Percentiles rank a stretch among this genome's conserved stretches.
Conservation (phyloP, 1,140 invertebrate genomes). For the Varroa destructor region DNA sequence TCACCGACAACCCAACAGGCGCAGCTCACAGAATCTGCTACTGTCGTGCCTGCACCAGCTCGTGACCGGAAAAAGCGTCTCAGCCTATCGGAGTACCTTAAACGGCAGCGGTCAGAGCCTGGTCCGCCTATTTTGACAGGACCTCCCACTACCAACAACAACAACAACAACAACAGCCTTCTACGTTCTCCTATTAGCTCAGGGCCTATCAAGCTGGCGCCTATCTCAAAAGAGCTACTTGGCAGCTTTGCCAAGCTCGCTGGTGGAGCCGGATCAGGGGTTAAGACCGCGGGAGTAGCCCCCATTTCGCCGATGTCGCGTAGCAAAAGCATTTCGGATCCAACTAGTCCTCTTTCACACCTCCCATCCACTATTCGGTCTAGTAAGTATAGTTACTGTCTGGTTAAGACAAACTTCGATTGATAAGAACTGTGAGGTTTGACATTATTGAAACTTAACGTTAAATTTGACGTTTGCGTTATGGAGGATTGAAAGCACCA, state of each 20-base stretch:
- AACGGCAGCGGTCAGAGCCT: constrained; percentile 3
- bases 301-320: constrained; percentile 15
- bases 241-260: not conserved
- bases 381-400: not conserved
- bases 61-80: constrained; percentile 13
- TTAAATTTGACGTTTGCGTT: no score
- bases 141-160: not conserved
- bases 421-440: no score
- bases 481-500: no score
- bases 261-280: not conserved
- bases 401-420: no score
- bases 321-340: constrained; percentile 23
- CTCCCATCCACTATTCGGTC: constrained; percentile 15
- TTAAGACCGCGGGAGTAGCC: not conserved
- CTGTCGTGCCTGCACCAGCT: not conserved
- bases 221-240: constrained; percentile 16
- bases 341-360: constrained; percentile 6
- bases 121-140: not conserved
- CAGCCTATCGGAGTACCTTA: constrained; percentile 17
- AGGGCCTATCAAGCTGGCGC: constrained; percentile 1
- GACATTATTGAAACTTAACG: no score
- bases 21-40: not conserved
- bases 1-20: not conserved
- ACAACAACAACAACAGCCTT: constrained; percentile 23
- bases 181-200: not conserved